Percentiles rank a stretch among this genome's conserved stretches.
Conservation (phyloP, 2,888 invertebrate species). For the Dorcus hopei region DNA sequence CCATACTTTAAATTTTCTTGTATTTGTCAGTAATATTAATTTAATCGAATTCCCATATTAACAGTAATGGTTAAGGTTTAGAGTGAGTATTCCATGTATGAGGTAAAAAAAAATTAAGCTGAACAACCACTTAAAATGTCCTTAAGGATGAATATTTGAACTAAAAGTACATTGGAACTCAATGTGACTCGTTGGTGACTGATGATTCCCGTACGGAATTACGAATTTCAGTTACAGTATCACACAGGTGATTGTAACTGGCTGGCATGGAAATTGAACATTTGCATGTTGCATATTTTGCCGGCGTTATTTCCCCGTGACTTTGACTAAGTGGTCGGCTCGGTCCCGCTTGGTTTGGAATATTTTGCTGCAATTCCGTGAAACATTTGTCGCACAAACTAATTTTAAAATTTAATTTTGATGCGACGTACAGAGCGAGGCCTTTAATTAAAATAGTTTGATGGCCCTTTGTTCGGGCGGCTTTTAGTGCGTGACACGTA, state of each 20-base stretch:
- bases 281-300: conserved; percentile 31
- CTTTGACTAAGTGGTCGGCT: conserved; percentile 29
- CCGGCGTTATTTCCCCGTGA: conserved; percentile 27
- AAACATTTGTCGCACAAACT: conserved; percentile 8
- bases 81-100: too few species aligned
- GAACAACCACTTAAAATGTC: too few species aligned
- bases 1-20: too few species aligned
- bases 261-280: conserved; percentile 29
- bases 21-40: too few species aligned
- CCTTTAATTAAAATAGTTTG: conserved; percentile 9
- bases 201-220: conserved; percentile 22
- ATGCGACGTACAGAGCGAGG: conserved; percentile 4
- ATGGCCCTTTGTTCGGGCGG: conserved; percentile 2
- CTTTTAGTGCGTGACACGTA: background rate
- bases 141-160: too few species aligned
- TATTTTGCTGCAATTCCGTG: conserved; percentile 5
- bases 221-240: conserved; percentile 24
- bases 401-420: conserved; percentile 8
- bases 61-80: too few species aligned
- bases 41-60: too few species aligned
- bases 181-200: too few species aligned
- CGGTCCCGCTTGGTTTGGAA: background rate
- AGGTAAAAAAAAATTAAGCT: too few species aligned
- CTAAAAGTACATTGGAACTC: too few species aligned
- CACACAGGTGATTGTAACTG: conserved; percentile 23